Percentiles rank a stretch among this genome's conserved stretches.
Conservation (phyloP, 2,113 vertebrate species). For the Ochotona curzoniae region DNA sequence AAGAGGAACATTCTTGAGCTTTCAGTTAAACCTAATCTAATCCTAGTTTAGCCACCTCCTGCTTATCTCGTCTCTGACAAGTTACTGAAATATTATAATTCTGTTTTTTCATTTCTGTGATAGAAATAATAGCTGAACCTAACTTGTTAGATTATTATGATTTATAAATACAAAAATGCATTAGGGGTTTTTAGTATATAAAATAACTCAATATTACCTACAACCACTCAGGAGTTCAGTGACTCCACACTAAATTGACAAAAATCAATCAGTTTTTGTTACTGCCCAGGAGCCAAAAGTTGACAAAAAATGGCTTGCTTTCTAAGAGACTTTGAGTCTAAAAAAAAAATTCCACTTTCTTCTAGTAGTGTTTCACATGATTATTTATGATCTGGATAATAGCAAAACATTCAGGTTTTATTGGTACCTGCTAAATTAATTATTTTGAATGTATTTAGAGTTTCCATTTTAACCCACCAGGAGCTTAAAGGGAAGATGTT, state of each 20-base stretch:
- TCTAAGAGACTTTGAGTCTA: not conserved
- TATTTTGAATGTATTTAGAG: not conserved
- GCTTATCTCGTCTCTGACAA: not conserved
- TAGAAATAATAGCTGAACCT: not conserved
- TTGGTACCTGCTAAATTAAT: not conserved
- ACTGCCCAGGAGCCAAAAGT: not conserved
- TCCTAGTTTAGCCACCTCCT: not conserved
- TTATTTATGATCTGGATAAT: constrained; percentile 23
- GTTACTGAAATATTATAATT: constrained; percentile 14
- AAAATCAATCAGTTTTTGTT: not conserved
- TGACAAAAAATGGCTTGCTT: not conserved
- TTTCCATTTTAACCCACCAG: not conserved
- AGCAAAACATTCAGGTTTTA: not conserved
- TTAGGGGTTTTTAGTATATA: not conserved
- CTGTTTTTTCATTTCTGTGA: not conserved
- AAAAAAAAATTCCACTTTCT: not conserved
- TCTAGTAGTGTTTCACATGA: not conserved
- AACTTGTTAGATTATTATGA: not conserved
- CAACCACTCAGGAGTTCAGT: not conserved
- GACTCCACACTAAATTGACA: constrained; percentile 9
- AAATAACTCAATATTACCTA: not conserved
- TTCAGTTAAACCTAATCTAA: constrained; percentile 8
- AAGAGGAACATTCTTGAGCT: constrained; percentile 12
- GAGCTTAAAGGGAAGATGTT: not conserved
- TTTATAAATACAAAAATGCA: not conserved